Evolutionary conservation across 23 tunicate species (phyloP).

Genomic region (Clavelina lepadiformis): DNA sequence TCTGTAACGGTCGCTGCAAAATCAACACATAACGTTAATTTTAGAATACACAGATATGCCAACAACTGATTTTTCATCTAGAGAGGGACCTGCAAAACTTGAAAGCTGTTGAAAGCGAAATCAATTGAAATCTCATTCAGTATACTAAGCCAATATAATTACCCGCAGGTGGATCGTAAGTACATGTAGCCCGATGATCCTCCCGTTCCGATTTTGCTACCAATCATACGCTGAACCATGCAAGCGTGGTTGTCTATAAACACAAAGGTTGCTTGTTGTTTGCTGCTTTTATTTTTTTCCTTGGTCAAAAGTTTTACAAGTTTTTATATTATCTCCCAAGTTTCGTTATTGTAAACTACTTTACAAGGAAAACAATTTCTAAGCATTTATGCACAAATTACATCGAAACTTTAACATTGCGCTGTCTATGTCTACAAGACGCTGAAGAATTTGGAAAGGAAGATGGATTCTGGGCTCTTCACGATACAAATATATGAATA

Average conservation of each 20-base stretch:
- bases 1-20: slow-evolving; percentile 83
- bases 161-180: slow-evolving; percentile 82
- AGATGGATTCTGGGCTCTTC: slow-evolving; percentile 79
- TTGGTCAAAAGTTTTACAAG: neutral
- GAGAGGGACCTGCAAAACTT: too few relatives aligned
- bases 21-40: too few relatives aligned
- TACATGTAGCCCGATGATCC: slow-evolving; percentile 78
- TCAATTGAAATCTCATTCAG: too few relatives aligned
- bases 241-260: slow-evolving; percentile 58
- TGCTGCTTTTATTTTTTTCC: too few relatives aligned
- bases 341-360: neutral
- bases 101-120: too few relatives aligned
- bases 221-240: slow-evolving; percentile 81
- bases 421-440: slow-evolving; percentile 49
- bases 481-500: slow-evolving; percentile 64
- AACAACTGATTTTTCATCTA: too few relatives aligned
- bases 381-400: slow-evolving; percentile 11
- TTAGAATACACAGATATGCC: too few relatives aligned
- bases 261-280: too few relatives aligned
- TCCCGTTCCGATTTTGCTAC: slow-evolving; percentile 53
- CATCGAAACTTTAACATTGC: slow-evolving; percentile 51
- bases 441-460: slow-evolving; percentile 61
- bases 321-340: neutral
- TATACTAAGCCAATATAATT: too few relatives aligned
- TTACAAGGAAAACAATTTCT: neutral